A percentile compares a stretch with the other conserved stretches of the same genome.
These are phyloP conservation scores for Prorops nasuta DNA, from an alignment of 1,140 invertebrate species.

Conservation along the genomic window DNA sequence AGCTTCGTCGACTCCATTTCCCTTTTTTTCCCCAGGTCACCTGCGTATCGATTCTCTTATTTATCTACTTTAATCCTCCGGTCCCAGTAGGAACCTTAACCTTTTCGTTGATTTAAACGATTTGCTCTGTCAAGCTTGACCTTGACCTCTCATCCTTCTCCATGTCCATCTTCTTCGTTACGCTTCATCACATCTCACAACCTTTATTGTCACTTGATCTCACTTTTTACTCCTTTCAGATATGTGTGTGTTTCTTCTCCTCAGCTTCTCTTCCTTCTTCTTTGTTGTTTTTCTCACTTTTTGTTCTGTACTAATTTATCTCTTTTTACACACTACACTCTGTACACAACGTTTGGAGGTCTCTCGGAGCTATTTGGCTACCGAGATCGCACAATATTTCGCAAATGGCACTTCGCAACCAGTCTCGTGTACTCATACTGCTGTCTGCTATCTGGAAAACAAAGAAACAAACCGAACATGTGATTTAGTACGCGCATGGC, in stretches of 20 bases:
- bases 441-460: slow-evolving; percentile 27
- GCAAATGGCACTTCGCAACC: slow-evolving; percentile 29
- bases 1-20: slow-evolving; percentile 44
- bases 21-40: background rate
- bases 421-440: slow-evolving; percentile 26
- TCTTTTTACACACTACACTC: slow-evolving; percentile 17
- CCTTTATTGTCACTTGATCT: no score
- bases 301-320: background rate
- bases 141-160: slow-evolving; percentile 4
- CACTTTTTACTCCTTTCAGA: no score
- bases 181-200: no score
- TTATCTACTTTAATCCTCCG: no score
- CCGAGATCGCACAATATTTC: slow-evolving; percentile 23
- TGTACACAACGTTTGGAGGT: slow-evolving; percentile 15
- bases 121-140: slow-evolving; percentile 3
- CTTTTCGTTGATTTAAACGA: no score
- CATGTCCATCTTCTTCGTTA: background rate
- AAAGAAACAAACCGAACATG: slow-evolving; percentile 23
- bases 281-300: no score
- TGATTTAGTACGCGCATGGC: slow-evolving; percentile 15
- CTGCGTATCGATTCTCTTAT: no score
- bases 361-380: slow-evolving; percentile 13
- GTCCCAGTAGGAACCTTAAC: no score
- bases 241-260: no score
- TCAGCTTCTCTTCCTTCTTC: no score